Evolutionary conservation across 2,797 vertebrate genomes (phyloP).

Genomic region (Sternotherus odoratus): DNA sequence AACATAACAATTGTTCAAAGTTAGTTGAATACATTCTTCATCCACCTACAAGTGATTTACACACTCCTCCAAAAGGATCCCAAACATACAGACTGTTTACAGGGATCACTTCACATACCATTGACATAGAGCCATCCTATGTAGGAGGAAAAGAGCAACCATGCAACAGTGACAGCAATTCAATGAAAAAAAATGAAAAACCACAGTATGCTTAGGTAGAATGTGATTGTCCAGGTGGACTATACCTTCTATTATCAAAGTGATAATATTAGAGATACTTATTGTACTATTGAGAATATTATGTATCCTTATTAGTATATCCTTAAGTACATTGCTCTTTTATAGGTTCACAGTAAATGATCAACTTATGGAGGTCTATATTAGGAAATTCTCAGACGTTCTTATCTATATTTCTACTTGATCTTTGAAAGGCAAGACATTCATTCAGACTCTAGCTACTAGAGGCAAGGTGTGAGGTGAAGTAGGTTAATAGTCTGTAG

Average conservation of each 20-base stretch:
- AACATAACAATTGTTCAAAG: not conserved
- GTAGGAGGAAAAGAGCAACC: not conserved
- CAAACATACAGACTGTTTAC: not conserved
- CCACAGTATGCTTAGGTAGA: not conserved
- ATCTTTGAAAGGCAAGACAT: not conserved
- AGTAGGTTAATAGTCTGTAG: not conserved
- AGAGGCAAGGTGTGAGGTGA: not conserved
- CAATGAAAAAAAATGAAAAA: not conserved
- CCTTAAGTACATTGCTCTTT: not conserved
- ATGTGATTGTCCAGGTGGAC: not conserved
- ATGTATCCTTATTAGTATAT: not conserved
- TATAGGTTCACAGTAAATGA: not conserved
- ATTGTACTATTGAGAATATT: not conserved
- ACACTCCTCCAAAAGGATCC: accelerated
- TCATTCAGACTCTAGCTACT: not conserved
- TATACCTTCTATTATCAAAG: not conserved
- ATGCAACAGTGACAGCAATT: not conserved
- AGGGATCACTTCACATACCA: not conserved
- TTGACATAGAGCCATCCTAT: accelerated
- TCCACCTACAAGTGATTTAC: accelerated
- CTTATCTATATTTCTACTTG: not conserved
- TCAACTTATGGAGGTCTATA: not conserved
- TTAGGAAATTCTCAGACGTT: not conserved
- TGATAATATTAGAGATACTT: not conserved
- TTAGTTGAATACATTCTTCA: not conserved